phyloP scores from a whole-genome alignment of 1,140 invertebrate genomes.

The Brachionus sp. region DNA sequence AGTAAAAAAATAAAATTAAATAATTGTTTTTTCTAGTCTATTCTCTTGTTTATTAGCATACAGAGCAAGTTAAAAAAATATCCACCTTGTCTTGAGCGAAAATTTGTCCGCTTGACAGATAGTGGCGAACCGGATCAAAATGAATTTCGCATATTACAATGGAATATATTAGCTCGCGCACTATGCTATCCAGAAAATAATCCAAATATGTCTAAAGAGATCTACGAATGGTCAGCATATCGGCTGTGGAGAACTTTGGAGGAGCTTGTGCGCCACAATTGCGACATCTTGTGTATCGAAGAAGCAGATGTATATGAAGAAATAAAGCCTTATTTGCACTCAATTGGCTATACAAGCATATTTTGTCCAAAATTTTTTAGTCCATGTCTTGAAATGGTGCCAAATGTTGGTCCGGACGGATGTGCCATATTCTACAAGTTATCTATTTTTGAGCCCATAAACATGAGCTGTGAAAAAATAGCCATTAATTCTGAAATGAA shows the following conservation, averaged over 20 bases:
- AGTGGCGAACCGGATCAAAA: background rate
- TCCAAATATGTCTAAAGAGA: background rate
- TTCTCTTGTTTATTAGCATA: background rate
- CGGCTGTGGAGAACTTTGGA: slow-evolving; percentile 34
- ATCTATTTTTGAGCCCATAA: slow-evolving; percentile 8
- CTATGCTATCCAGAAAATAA: background rate
- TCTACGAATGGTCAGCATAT: background rate
- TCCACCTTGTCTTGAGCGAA: slow-evolving; percentile 3
- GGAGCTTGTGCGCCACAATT: background rate
- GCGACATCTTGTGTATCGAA: slow-evolving; percentile 35
- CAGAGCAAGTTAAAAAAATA: slow-evolving; percentile 10
- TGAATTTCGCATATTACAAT: slow-evolving; percentile 38
- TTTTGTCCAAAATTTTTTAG: slow-evolving; percentile 46
- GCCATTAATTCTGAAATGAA: background rate
- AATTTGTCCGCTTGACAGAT: background rate
- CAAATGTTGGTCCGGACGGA: slow-evolving; percentile 36
- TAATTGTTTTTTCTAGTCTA: background rate
- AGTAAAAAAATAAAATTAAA: background rate
- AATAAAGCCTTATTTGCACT: slow-evolving; percentile 44
- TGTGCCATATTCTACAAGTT: slow-evolving; percentile 39
- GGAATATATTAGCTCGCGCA: slow-evolving; percentile 28
- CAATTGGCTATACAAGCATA: slow-evolving; percentile 31
- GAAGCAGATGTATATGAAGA: slow-evolving; percentile 36
- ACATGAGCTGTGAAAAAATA: slow-evolving; percentile 45
- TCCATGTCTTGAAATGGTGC: slow-evolving; percentile 32